Base-by-base conservation (phyloP, 1,140 invertebrate genomes). In the Zaprionus davidi region DNA sequence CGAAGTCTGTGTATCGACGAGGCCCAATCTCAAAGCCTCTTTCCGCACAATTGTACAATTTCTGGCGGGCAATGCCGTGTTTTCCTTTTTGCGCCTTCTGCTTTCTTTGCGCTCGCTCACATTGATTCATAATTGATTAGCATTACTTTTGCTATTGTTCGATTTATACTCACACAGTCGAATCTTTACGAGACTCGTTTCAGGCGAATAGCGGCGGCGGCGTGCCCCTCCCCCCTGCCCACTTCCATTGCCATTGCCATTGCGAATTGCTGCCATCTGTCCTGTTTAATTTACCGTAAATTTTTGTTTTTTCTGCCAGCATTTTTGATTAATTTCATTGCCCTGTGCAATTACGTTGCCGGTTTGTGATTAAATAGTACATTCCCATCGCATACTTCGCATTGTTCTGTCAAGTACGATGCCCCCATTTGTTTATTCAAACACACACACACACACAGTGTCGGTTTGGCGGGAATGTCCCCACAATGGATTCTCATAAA, bases 81-180 rank as follows among this genome's bases (percentile, higher is more conserved):
- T 49, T 41, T 51, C 24, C 24, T 78, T 56, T 41, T 41, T 65
- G 22, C 63, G 81, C 64, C 49, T 81, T 78, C 70, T 72, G 58
- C 62, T 82, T 76, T 71, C 78, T 78, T 58, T 67, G 58, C 34
- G 57, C 57, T 83, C 73, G 44, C 46, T 51, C 68, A 74, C 85
- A 90, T 90, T 90, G 85, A 90, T 86, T 90, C 86, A 90, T 90
- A 90, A 90, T 90, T 90, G 85, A 90, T 90, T 90, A 90, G 85
- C 85, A 90, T 90, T 90, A 85, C 82, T 86, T 88, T 90, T 78
- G 76, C 86, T 77, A 90, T 90, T 90, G 85, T 90, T 82, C 82
- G 85, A 90, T 72, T 76, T 72, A 53, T 70, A 49, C 65, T 59
- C 31, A 34, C 22, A 12, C 17, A 66, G 34, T 38, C 63, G 34